phyloP scores from a whole-genome alignment of 2,113 vertebrate species.

The Pomatorhinus ruficollis region DNA sequence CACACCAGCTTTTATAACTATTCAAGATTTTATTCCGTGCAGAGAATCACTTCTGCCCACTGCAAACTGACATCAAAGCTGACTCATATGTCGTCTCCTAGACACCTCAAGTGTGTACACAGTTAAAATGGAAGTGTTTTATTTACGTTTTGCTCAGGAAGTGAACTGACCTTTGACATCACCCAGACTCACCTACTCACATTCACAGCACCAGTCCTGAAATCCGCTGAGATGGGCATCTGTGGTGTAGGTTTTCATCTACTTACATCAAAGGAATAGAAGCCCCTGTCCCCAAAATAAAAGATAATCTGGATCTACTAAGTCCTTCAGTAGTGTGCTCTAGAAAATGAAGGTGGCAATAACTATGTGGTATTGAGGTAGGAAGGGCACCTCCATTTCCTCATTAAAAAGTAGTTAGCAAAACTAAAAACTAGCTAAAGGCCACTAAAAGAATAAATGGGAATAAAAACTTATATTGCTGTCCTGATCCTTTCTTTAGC shows the following conservation, averaged over 20 bases:
- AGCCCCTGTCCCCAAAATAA: not conserved
- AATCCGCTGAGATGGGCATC: not conserved
- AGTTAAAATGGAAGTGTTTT: not conserved
- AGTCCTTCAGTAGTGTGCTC: not conserved
- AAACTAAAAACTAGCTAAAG: not conserved
- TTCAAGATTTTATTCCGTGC: not conserved
- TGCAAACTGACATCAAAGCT: not conserved
- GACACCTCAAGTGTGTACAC: rapidly evolving
- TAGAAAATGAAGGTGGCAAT: not conserved
- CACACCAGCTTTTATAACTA: not conserved
- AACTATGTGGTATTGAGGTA: not conserved
- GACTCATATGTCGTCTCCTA: not conserved
- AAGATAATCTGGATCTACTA: not conserved
- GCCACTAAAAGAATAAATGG: not conserved
- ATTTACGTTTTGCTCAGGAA: not conserved
- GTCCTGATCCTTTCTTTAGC: not conserved
- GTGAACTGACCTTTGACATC: not conserved
- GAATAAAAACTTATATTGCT: not conserved
- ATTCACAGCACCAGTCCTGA: not conserved
- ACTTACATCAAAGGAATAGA: not conserved
- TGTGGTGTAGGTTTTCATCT: not conserved
- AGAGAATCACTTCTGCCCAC: not conserved
- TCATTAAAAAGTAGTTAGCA: not conserved
- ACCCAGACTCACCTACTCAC: not conserved
- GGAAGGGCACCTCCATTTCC: not conserved